Conservation (phyloP, 1,140 invertebrate genomes). For the Pomacea maculata region DNA sequence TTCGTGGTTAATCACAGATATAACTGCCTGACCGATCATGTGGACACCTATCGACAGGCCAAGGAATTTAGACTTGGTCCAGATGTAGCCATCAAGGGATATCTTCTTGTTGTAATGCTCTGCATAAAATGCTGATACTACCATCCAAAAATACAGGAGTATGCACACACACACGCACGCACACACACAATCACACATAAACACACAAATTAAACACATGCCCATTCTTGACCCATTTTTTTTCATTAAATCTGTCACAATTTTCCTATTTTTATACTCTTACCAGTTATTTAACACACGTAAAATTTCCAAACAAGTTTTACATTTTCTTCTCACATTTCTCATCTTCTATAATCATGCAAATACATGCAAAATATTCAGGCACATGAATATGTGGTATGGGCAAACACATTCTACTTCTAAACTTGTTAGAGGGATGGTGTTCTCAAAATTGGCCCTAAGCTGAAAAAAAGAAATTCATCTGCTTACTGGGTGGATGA, state of each 20-base stretch:
- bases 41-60: constrained; percentile 70
- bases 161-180: not conserved
- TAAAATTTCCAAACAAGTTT: not conserved
- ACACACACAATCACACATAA: not conserved
- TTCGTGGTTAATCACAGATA: constrained; percentile 67
- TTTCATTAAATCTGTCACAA: too few relatives aligned
- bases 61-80: constrained; percentile 71
- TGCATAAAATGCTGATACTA: constrained; percentile 70
- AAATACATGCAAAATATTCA: not conserved
- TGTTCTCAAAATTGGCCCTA: too few relatives aligned
- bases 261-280: not conserved
- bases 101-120: constrained; percentile 67
- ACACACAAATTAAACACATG: not conserved
- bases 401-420: too few relatives aligned
- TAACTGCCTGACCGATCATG: constrained; percentile 68
- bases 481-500: constrained; percentile 64
- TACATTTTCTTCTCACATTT: not conserved
- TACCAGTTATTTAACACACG: not conserved
- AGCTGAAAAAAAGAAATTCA: constrained; percentile 15
- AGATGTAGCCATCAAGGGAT: constrained; percentile 69
- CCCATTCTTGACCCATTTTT: not conserved
- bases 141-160: not conserved
- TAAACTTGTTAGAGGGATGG: too few relatives aligned
- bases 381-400: too few relatives aligned
- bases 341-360: not conserved